Conservation (phyloP, 2,113 vertebrate genomes). For the Podarcis raffonei region DNA sequence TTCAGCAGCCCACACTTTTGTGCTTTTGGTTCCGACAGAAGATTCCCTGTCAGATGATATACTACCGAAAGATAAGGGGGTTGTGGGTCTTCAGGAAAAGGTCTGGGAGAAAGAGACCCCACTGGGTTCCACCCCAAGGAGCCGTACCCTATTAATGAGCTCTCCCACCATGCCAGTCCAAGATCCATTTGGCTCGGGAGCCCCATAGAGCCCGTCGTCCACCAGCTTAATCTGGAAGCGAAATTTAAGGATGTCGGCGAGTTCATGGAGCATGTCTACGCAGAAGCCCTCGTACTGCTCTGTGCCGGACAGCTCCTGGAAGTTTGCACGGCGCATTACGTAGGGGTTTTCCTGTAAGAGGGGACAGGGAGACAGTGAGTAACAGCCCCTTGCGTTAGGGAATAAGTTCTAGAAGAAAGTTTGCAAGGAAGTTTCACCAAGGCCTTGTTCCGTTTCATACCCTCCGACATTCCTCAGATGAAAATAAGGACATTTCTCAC, state of each 20-base stretch:
- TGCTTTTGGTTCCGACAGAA: too few species aligned
- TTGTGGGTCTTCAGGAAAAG: background rate
- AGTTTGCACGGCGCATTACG: constrained; percentile 87
- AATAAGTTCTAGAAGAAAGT: background rate
- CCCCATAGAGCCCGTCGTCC: constrained; percentile 89
- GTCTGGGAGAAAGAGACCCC: background rate
- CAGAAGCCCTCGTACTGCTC: constrained; percentile 92
- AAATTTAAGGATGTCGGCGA: constrained; percentile 87
- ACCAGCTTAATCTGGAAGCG: constrained; percentile 89
- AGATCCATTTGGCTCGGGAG: constrained; percentile 89
- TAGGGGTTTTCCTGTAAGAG: constrained; percentile 87
- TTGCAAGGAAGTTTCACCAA: background rate
- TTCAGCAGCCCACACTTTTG: background rate
- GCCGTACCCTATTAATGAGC: constrained; percentile 88
- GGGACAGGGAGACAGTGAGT: background rate
- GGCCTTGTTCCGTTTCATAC: background rate
- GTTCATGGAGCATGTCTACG: constrained; percentile 91
- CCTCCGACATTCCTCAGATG: too few species aligned
- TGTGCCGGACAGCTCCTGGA: constrained; percentile 77
- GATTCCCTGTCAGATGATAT: background rate
- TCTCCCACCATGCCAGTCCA: constrained; percentile 96
- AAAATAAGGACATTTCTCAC: too few species aligned
- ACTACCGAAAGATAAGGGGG: background rate
- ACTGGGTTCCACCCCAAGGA: background rate
- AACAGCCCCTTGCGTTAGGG: too few species aligned